Conservation (phyloP, 2,797 vertebrate genomes). For the Gymnoscopelus braueri region DNA sequence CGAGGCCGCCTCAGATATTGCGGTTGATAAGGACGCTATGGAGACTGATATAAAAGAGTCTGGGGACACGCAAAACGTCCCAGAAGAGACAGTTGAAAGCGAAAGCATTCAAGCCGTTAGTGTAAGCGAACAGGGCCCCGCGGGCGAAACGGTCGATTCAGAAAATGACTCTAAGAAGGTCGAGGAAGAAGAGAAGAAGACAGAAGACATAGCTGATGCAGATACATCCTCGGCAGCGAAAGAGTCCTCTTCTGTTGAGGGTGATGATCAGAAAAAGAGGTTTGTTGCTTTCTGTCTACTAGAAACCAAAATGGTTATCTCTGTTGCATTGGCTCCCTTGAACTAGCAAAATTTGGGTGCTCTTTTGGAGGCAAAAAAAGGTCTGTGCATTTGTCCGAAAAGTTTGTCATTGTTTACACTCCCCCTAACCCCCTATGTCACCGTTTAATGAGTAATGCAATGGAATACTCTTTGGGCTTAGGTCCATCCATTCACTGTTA, state of each 20-base stretch:
- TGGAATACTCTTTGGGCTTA: conserved; percentile 55
- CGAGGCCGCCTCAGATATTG: conserved; percentile 84
- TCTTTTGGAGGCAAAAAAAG: conserved; percentile 81
- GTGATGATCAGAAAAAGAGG: conserved; percentile 99
- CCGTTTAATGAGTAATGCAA: conserved; percentile 71
- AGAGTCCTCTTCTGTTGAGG: conserved; percentile 98
- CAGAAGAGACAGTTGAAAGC: conserved; percentile 83
- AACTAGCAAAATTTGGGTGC: conserved; percentile 83
- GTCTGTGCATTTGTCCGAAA: conserved; percentile 80
- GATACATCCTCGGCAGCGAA: conserved; percentile 90
- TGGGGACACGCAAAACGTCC: conserved; percentile 81
- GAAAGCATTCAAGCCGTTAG: conserved; percentile 88
- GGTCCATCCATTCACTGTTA: conserved; percentile 53
- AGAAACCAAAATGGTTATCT: conserved; percentile 94
- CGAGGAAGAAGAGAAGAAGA: conserved; percentile 88
- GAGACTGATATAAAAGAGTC: conserved; percentile 81
- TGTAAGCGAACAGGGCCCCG: conserved; percentile 81
- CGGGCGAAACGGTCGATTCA: conserved; percentile 85
- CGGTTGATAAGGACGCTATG: conserved; percentile 84
- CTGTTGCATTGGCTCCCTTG: conserved; percentile 92
- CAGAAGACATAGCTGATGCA: conserved; percentile 90
- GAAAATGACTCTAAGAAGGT: conserved; percentile 87
- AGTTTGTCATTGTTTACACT: conserved; percentile 69
- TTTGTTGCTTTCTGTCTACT: conserved; percentile 99
- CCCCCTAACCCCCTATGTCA: conserved; percentile 67